These are phyloP conservation scores for Gryllus longicercus DNA, from an alignment of 2,888 invertebrate genomes.

Conservation along the genomic window DNA sequence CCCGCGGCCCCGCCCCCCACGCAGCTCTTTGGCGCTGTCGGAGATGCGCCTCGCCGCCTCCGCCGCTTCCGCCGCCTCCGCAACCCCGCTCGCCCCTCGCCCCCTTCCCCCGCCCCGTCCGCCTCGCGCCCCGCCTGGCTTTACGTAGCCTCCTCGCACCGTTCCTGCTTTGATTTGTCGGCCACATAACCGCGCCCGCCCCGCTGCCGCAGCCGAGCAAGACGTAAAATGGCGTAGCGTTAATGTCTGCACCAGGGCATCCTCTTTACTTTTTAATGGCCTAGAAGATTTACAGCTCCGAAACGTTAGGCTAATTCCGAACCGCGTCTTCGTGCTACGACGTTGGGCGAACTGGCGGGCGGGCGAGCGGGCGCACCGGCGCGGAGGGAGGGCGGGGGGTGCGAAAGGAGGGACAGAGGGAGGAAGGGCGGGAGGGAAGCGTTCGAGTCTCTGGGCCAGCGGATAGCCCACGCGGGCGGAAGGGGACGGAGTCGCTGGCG, in stretches of 20 bases:
- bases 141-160: conserved; percentile 1
- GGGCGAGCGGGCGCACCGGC: neutral
- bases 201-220: neutral
- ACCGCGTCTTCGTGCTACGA: neutral
- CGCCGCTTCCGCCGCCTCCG: neutral
- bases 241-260: conserved; percentile 17
- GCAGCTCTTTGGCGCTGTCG: neutral
- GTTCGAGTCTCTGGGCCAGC: neutral
- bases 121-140: neutral
- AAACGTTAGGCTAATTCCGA: conserved; percentile 17
- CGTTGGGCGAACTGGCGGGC: neutral
- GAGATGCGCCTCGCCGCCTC: neutral
- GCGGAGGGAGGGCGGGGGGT: neutral
- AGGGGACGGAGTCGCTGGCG: too few relatives aligned
- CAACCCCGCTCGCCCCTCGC: neutral
- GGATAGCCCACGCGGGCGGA: too few relatives aligned
- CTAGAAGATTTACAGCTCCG: conserved; percentile 3
- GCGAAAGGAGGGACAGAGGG: neutral
- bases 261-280: conserved; percentile 17
- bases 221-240: conserved; percentile 11
- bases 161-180: neutral
- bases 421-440: neutral
- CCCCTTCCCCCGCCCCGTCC: neutral
- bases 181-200: neutral
- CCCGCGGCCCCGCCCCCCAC: neutral